Percentiles rank a stretch among this genome's conserved stretches.
These are phyloP conservation scores for Scrobipalpa atriplicella DNA, from an alignment of 2,888 invertebrate species.

Conservation along the genomic window DNA sequence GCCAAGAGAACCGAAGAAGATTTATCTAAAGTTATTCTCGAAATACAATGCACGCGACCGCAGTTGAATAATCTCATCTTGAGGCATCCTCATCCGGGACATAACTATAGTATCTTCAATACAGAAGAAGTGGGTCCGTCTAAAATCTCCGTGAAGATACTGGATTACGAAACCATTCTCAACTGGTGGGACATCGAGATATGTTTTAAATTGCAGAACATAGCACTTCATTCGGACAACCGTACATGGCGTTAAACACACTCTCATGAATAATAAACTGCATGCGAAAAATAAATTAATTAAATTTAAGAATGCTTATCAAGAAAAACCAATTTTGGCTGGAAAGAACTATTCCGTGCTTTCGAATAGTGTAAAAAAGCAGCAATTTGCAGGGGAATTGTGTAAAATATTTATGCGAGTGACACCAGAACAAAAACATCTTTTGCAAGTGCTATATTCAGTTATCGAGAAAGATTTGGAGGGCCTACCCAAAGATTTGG, in stretches of 20 bases:
- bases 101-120: slow-evolving; percentile 55
- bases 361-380: slow-evolving; percentile 34
- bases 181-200: slow-evolving; percentile 51
- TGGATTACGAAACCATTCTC: slow-evolving; percentile 45
- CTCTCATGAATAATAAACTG: slow-evolving; percentile 48
- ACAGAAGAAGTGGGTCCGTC: slow-evolving; percentile 36
- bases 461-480: slow-evolving; percentile 42
- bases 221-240: slow-evolving; percentile 43
- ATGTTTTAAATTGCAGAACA: slow-evolving; percentile 37
- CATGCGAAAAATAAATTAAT: slow-evolving; percentile 13
- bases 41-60: slow-evolving; percentile 49
- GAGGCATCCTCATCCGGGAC: slow-evolving; percentile 44
- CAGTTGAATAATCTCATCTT: slow-evolving; percentile 55
- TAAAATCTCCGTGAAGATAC: slow-evolving; percentile 37
- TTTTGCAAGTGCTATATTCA: slow-evolving; percentile 31
- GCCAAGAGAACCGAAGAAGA: slow-evolving; percentile 20
- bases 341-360: background rate
- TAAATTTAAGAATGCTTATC: background rate
- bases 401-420: background rate
- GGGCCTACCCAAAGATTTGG: slow-evolving; percentile 12
- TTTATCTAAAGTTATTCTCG: slow-evolving; percentile 47
- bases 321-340: background rate
- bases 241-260: slow-evolving; percentile 43
- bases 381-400: background rate
- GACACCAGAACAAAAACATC: background rate